These are phyloP conservation scores for Phyllotreta striolata DNA, from an alignment of 2,888 invertebrate genomes.

Conservation along the genomic window DNA sequence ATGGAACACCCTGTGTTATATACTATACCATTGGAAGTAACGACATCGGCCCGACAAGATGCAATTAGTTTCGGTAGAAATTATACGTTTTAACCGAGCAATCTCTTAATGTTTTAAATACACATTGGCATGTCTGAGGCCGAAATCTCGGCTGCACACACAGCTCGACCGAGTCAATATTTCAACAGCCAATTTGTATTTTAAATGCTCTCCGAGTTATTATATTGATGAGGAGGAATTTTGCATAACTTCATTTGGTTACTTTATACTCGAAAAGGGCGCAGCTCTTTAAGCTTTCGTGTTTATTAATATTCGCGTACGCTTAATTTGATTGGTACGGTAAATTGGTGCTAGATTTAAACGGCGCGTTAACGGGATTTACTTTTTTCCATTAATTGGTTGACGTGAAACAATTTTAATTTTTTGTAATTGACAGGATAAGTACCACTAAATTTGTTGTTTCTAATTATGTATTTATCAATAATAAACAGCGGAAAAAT, in stretches of 20 bases:
- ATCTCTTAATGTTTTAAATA: slow-evolving; percentile 23
- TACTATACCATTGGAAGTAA: background rate
- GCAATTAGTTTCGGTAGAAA: slow-evolving; percentile 21
- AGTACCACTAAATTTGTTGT: too few species aligned
- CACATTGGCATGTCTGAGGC: slow-evolving; percentile 20
- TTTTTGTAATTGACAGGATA: too few species aligned
- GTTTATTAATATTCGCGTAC: slow-evolving; percentile 13
- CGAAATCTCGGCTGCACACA: slow-evolving; percentile 1
- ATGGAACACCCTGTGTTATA: background rate
- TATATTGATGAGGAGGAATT: slow-evolving; percentile 21
- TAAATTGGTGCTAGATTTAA: too few species aligned
- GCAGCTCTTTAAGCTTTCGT: slow-evolving; percentile 12
- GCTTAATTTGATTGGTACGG: slow-evolving; percentile 2
- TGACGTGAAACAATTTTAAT: too few species aligned
- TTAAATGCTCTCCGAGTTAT: slow-evolving; percentile 15
- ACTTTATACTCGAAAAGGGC: background rate
- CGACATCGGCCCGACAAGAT: background rate
- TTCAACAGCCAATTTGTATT: slow-evolving; percentile 25
- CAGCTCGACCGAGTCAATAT: slow-evolving; percentile 13
- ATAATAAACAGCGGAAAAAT: too few species aligned
- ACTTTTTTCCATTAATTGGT: too few species aligned
- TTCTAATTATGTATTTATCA: too few species aligned
- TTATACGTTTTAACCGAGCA: slow-evolving; percentile 15
- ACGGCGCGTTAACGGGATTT: too few species aligned
- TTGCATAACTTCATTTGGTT: slow-evolving; percentile 17